Evolutionary conservation across 2,888 invertebrate species (phyloP).

Genomic region (Steinernema carpocapsae): DNA sequence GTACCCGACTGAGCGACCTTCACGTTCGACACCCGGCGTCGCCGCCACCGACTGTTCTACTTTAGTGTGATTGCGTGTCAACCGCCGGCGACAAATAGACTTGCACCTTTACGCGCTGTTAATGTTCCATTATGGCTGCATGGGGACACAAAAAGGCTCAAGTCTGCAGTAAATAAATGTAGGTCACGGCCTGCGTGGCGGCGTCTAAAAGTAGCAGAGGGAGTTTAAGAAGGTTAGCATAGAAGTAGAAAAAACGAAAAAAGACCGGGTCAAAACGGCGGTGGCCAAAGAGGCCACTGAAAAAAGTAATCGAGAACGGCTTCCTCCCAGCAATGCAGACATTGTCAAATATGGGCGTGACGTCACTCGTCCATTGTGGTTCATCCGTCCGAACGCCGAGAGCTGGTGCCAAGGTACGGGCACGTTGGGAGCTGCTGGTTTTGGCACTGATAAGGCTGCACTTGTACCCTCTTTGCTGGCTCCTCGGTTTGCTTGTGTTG

Average conservation of each 20-base stretch:
- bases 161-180: slow-evolving; percentile 18
- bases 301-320: slow-evolving; percentile 25
- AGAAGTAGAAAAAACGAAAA: not conserved
- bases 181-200: slow-evolving; percentile 21
- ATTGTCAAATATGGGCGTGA: slow-evolving; percentile 23
- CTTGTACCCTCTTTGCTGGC: too few relatives aligned
- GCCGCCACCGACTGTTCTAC: slow-evolving; percentile 7
- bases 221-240: not conserved
- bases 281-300: not conserved
- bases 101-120: slow-evolving; percentile 24
- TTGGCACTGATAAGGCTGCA: too few relatives aligned
- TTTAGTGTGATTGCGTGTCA: slow-evolving; percentile 32
- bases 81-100: slow-evolving; percentile 34
- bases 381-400: not conserved
- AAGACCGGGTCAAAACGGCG: slow-evolving; percentile 13
- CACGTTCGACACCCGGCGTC: not conserved
- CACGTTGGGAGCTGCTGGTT: too few relatives aligned
- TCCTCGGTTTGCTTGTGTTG: too few relatives aligned
- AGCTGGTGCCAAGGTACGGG: too few relatives aligned
- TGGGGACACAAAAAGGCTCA: slow-evolving; percentile 15
- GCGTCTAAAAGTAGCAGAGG: not conserved
- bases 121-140: slow-evolving; percentile 30
- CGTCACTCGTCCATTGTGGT: slow-evolving; percentile 9
- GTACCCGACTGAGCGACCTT: not conserved
- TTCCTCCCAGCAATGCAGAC: slow-evolving; percentile 17